phyloP scores from a whole-genome alignment of 2,113 vertebrate species.

The Onychorhynchus coronatus region DNA sequence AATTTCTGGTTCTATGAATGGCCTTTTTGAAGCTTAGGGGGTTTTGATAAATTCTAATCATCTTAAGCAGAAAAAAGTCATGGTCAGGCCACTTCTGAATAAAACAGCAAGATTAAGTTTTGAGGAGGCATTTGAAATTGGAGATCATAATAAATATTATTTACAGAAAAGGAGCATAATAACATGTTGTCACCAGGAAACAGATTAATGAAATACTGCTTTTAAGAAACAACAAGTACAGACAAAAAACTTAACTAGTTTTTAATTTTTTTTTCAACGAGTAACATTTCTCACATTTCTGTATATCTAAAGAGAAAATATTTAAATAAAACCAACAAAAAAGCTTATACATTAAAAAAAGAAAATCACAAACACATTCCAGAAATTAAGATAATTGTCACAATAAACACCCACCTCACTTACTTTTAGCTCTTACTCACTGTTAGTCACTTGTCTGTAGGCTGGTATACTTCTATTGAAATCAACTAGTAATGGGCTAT shows the following conservation, averaged over 20 bases:
- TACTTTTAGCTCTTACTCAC: slow-evolving; percentile 24
- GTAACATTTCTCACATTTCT: neutral
- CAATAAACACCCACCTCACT: neutral
- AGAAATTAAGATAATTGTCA: slow-evolving; percentile 7
- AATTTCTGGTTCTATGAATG: neutral
- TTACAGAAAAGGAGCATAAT: slow-evolving; percentile 22
- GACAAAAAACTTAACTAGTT: neutral
- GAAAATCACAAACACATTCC: neutral
- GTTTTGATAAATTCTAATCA: neutral
- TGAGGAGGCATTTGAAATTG: slow-evolving; percentile 8
- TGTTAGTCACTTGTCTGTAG: slow-evolving; percentile 1
- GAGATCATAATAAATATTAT: slow-evolving; percentile 21
- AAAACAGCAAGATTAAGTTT: slow-evolving; percentile 3
- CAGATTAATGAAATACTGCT: slow-evolving; percentile 3
- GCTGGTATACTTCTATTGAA: neutral
- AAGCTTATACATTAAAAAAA: neutral
- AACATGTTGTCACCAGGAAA: neutral
- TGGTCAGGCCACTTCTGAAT: neutral
- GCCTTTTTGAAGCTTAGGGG: neutral
- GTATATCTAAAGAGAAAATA: neutral
- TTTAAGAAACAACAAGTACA: slow-evolving; percentile 23
- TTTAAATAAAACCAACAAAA: neutral
- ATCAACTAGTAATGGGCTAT: neutral
- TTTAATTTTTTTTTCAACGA: too few relatives aligned
- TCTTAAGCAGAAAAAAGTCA: neutral